Conservation (phyloP, 2,113 vertebrate species). For the Menidia beryllina region DNA sequence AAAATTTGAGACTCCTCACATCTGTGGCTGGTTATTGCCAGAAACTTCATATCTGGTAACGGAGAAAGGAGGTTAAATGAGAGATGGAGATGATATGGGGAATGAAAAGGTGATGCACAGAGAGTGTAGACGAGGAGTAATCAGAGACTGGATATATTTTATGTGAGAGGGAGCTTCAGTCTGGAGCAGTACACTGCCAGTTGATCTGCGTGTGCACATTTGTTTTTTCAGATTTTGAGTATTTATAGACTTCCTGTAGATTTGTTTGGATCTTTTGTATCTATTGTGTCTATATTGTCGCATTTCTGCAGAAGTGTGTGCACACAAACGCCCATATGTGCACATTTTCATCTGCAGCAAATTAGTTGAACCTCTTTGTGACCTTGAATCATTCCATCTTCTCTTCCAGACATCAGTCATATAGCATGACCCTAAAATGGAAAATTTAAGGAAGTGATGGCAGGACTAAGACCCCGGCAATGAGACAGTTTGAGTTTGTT, state of each 20-base stretch:
- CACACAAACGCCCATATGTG: background rate
- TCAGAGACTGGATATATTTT: slow-evolving; percentile 34
- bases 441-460: slow-evolving; percentile 20
- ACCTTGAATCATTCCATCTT: slow-evolving; percentile 35
- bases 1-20: slow-evolving; percentile 60
- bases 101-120: slow-evolving; percentile 37
- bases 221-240: slow-evolving; percentile 49
- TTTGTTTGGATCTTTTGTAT: slow-evolving; percentile 44
- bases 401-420: slow-evolving; percentile 30
- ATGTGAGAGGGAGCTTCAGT: slow-evolving; percentile 28
- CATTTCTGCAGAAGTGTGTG: background rate
- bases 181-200: background rate
- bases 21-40: slow-evolving; percentile 66
- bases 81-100: slow-evolving; percentile 60
- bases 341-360: slow-evolving; percentile 65
- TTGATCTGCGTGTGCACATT: slow-evolving; percentile 29
- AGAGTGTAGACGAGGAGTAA: slow-evolving; percentile 20
- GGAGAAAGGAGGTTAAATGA: slow-evolving; percentile 42
- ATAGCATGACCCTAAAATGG: slow-evolving; percentile 16
- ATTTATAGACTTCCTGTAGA: slow-evolving; percentile 56
- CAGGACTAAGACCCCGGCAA: background rate
- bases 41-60: slow-evolving; percentile 62
- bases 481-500: slow-evolving; percentile 5
- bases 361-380: slow-evolving; percentile 58
- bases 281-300: slow-evolving; percentile 8